phyloP scores from a whole-genome alignment of 1,140 invertebrate genomes.

The Brachionus manjavacas region DNA sequence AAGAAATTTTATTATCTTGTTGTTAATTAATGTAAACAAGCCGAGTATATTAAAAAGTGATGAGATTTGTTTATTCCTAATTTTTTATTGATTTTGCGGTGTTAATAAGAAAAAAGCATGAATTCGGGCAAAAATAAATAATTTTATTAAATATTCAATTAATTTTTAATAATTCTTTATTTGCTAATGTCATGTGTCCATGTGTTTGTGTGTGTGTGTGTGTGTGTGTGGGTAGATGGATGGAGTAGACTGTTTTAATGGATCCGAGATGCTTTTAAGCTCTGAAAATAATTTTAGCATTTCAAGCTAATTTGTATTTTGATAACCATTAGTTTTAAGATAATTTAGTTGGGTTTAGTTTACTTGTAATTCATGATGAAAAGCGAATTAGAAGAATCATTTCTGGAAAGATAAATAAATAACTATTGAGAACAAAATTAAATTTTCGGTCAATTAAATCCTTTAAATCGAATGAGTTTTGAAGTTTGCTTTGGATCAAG shows the following conservation, averaged over 20 bases:
- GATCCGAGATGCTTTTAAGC: not conserved
- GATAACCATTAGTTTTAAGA: not conserved
- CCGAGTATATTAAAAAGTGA: not conserved
- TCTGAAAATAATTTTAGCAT: not conserved
- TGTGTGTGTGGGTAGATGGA: not conserved
- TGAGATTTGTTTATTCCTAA: not conserved
- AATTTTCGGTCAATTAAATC: conserved; percentile 35
- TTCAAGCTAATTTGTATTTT: conserved; percentile 30
- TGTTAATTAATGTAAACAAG: not conserved
- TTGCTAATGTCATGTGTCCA: not conserved
- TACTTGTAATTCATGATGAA: conserved; percentile 29
- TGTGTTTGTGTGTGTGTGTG: not conserved
- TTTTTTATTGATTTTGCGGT: not conserved
- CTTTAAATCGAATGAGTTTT: not conserved
- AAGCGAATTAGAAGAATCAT: conserved; percentile 19
- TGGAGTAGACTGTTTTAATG: not conserved
- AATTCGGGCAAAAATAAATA: not conserved
- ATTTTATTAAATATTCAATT: conserved; percentile 2
- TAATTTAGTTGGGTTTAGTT: conserved; percentile 2
- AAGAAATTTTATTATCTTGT: not conserved
- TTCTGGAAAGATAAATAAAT: conserved; percentile 38
- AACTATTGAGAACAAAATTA: not conserved
- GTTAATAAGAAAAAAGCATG: not conserved
- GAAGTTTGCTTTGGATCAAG: not conserved
- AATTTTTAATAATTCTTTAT: not conserved